Evolutionary conservation across 2,113 vertebrate genomes (phyloP), one percentile per base, ranked within the genome.

Genomic region (Pomatorhinus ruficollis): DNA sequence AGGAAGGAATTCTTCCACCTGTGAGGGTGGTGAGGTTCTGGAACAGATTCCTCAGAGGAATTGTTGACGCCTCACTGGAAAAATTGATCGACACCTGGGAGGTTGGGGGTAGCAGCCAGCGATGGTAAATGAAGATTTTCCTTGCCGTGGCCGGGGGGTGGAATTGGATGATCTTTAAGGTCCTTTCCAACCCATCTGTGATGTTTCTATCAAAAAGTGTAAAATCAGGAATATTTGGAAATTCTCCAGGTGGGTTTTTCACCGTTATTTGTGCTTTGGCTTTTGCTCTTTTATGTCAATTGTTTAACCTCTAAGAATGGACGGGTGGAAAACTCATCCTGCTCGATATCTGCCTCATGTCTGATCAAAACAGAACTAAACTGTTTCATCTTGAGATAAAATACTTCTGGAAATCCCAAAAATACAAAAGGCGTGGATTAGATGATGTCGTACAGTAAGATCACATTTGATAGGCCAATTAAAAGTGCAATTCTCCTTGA

Each of bases 71-170:
- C 28, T 2, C 56, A 78, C 16, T 79, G 40, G 56, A 63, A 30
- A n/a, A n/a, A n/a, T n/a, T n/a, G n/a, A n/a, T n/a, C n/a, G n/a
- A n/a, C n/a, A n/a, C n/a, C n/a, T n/a, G n/a, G n/a, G n/a, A n/a
- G n/a, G n/a, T n/a, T n/a, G n/a, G n/a, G n/a, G n/a, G n/a, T n/a
- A n/a, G n/a, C n/a, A n/a, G n/a, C n/a, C n/a, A n/a, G n/a, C n/a
- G n/a, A n/a, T n/a, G n/a, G n/a, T n/a, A n/a, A n/a, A n/a, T n/a
- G n/a, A n/a, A n/a, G n/a, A n/a, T n/a, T n/a, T n/a, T n/a, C n/a
- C n/a, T n/a, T n/a, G n/a, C n/a, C n/a, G n/a, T n/a, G 42, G 0
- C 39, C 66, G 27, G 19, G 8, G 1, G 2, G 2, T 39, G 33
- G 45, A 39, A 45, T 4, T 6, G 6, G 9, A 5, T 37, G 33